Base-by-base conservation (phyloP, 30 jellyfish, hydroid and myxozoan genomes). In the Sanderia malayensis region DNA sequence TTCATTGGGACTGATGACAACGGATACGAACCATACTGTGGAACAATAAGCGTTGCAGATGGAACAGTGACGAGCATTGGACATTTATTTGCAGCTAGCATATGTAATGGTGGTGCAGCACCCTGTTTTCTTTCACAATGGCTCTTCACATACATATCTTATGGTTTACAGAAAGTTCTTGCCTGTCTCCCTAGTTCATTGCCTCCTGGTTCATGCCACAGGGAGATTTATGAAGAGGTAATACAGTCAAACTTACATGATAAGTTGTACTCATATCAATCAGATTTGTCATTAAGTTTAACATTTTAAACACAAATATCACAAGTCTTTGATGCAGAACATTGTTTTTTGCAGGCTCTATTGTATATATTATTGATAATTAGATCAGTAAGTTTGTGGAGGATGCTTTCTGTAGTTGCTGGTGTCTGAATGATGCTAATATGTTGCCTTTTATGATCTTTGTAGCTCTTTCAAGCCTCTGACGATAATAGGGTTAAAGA, bases 41-140 rank as follows among this genome's bases (percentile, higher is more conserved):
- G 86, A 24, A 55, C 41, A 10, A n/a, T 73, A 2, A 52, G 86
- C 33, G 18, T 73, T 24, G 79, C 64, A 8, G 86, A 73, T 58
- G 87, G 87, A 61, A 74, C 65, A 24, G 69, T 58, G 44, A 31
- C 7, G 81, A 10, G 64, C 27, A 73, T 73, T 30, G 86, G 80
- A 29, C 86, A 58, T 59, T 31, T 74, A 0, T 59, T 58, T 58
- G 86, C 79, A 1, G 73, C 82, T 17, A 47, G 79, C 32, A 0
- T 63, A 22, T 52, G 70, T 73, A 33, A 62, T 46, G 61, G 60
- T 66, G 83, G 89, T 33, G 59, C 83, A 41, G 84, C 74, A 55
- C 89, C 83, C 53, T 31, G 64, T 28, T 41, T 78, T 45, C 73
- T 75, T 24, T 60, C 81, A 32, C 79, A 19, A 29, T 63, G 87